Base-by-base conservation (phyloP, 1,140 invertebrate genomes). In the Lepidurus arcticus region DNA sequence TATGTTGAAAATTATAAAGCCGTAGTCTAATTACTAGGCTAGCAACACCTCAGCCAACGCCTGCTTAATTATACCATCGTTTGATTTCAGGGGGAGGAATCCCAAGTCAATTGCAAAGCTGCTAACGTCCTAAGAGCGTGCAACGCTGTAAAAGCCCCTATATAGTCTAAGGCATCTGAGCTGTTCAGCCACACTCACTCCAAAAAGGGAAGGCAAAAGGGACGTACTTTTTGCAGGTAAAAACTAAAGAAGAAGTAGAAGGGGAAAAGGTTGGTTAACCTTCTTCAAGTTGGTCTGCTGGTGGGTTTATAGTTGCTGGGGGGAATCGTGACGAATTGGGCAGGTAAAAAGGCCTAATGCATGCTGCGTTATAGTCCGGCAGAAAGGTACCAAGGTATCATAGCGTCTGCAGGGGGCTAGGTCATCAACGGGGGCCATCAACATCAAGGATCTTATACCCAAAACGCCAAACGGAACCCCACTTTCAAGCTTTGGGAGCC, bases 361-460 rank as follows among this genome's bases (percentile, higher is more conserved):
- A 65, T 65, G 53, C 53, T 65, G 53, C 53, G 53, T 65, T 65
- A 65, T 65, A 65, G 53, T 34, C 34, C 34, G 34, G 53, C 53
- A 65, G 13, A 65, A 65, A 65, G 53, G 53, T 13, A 65, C 16
- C 16, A 65, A 65, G 53, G 16, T 65, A 65, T 65, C 53, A 65
- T 65, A 65, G 21, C 53, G 53, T 65, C 21, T 9, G 53, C 16
- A 13, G 16, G 53, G 53, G 34, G 34, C 34, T 34, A 34, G 34
- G 34, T 34, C 34, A 34, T 34, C 34, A 34, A 34, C 34, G 34
- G 34, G 34, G 34, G 34, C 34, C 34, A 34, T 34, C 34, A 34
- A 34, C 34, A 34, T 34, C 34, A 34, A 34, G 34, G 34, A 34
- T 34, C 34, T 34, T 34, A 2, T 34, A 4, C 34, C 34, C 4